Conservation (phyloP, 2,888 invertebrate species). For the Norana najaformis region DNA sequence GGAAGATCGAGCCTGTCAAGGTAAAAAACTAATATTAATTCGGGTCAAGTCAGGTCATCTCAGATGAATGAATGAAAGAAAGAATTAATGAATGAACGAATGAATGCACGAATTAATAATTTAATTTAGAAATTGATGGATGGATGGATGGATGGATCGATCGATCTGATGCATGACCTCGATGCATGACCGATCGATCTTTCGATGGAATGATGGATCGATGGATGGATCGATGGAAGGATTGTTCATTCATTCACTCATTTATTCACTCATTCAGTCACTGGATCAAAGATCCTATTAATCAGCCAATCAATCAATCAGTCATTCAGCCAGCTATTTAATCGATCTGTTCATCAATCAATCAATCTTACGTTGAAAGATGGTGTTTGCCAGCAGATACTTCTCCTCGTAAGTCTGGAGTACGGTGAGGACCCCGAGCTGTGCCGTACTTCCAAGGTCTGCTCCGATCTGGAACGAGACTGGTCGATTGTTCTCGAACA, state of each 20-base stretch:
- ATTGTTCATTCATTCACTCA: background rate
- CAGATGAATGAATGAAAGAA: background rate
- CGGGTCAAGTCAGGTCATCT: background rate
- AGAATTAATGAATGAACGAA: too few species aligned
- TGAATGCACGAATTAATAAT: too few species aligned
- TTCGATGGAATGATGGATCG: too few species aligned
- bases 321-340: too few species aligned
- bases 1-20: background rate
- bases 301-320: background rate
- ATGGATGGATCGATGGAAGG: too few species aligned
- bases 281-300: too few species aligned
- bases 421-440: conserved; percentile 17
- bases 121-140: background rate
- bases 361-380: conserved; percentile 10
- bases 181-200: too few species aligned
- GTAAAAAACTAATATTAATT: background rate
- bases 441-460: background rate
- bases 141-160: background rate
- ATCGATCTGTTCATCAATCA: too few species aligned
- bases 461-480: conserved; percentile 18
- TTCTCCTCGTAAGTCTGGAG: conserved; percentile 30
- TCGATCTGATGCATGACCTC: too few species aligned
- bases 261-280: background rate
- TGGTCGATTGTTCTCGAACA: background rate
- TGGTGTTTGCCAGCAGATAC: conserved; percentile 27